These are phyloP conservation scores for Amniataba percoides DNA, from an alignment of 2,797 vertebrate species.

Conservation along the genomic window DNA sequence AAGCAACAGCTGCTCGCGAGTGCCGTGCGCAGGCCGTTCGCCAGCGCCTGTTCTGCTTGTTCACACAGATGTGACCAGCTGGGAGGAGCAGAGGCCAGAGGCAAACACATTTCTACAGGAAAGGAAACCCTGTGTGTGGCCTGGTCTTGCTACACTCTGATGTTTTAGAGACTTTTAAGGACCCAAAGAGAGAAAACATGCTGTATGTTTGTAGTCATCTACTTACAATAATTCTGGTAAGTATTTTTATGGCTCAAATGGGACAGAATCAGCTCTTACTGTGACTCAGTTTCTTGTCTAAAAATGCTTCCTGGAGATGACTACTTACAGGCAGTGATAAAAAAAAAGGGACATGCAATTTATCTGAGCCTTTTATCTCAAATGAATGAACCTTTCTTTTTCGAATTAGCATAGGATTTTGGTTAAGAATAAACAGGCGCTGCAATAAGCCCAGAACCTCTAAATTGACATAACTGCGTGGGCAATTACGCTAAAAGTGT, in stretches of 20 bases:
- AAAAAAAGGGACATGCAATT: slow-evolving; percentile 16
- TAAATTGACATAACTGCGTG: slow-evolving; percentile 77
- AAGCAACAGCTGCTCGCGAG: slow-evolving; percentile 74
- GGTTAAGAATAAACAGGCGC: slow-evolving; percentile 56
- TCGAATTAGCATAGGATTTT: slow-evolving; percentile 54
- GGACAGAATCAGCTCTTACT: slow-evolving; percentile 12
- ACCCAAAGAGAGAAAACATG: slow-evolving; percentile 9
- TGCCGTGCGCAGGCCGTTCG: slow-evolving; percentile 34
- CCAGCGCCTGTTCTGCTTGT: slow-evolving; percentile 60
- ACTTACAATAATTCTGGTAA: background rate
- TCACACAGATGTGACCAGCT: slow-evolving; percentile 76
- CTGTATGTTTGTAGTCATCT: slow-evolving; percentile 11
- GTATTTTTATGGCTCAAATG: slow-evolving; percentile 18
- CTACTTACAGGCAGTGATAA: slow-evolving; percentile 27
- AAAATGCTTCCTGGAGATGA: slow-evolving; percentile 7
- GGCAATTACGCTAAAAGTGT: slow-evolving; percentile 83
- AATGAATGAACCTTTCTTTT: slow-evolving; percentile 43
- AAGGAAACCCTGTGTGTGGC: slow-evolving; percentile 36
- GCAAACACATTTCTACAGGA: slow-evolving; percentile 60
- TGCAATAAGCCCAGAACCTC: slow-evolving; percentile 62
- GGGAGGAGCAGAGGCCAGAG: slow-evolving; percentile 65
- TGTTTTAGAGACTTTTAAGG: slow-evolving; percentile 1
- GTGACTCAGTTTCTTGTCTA: slow-evolving; percentile 10
- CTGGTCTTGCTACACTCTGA: background rate
- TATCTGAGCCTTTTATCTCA: slow-evolving; percentile 48